phyloP scores from a whole-genome alignment of 2,888 invertebrate species.

The Cantharis lateralis region DNA sequence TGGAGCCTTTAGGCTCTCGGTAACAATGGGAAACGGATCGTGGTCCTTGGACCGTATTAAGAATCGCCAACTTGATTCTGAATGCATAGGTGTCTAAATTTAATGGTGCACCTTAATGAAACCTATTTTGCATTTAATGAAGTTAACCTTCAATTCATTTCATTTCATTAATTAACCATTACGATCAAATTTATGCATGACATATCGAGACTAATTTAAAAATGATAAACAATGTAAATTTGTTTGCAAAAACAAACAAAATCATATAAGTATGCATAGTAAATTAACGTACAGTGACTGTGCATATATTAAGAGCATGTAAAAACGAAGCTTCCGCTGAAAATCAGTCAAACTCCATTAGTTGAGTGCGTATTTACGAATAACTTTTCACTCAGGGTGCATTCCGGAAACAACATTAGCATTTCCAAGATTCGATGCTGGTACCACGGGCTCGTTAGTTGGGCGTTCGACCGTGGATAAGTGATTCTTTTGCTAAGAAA shows the following conservation, averaged over 20 bases:
- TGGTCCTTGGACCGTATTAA: slow-evolving; percentile 25
- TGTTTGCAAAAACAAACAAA: background rate
- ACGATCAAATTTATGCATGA: background rate
- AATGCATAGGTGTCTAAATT: background rate
- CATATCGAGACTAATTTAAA: background rate
- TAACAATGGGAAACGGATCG: slow-evolving; percentile 35
- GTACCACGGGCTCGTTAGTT: slow-evolving; percentile 32
- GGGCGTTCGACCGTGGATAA: slow-evolving; percentile 37
- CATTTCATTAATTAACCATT: background rate
- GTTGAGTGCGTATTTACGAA: slow-evolving; percentile 4
- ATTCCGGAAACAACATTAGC: slow-evolving; percentile 34
- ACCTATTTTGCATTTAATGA: background rate
- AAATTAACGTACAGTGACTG: background rate
- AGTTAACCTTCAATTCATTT: background rate
- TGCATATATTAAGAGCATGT: background rate
- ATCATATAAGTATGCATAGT: background rate
- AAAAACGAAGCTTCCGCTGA: background rate
- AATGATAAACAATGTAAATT: background rate
- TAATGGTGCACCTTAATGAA: background rate
- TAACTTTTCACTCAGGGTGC: slow-evolving; percentile 14
- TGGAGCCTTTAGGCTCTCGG: slow-evolving; percentile 34
- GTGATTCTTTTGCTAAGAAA: slow-evolving; percentile 34
- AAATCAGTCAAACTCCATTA: slow-evolving; percentile 15
- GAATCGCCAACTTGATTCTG: slow-evolving; percentile 14
- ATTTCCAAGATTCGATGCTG: slow-evolving; percentile 35